Evolutionary conservation across 2,113 vertebrate species (phyloP).

Genomic region (Macrotus californicus): DNA sequence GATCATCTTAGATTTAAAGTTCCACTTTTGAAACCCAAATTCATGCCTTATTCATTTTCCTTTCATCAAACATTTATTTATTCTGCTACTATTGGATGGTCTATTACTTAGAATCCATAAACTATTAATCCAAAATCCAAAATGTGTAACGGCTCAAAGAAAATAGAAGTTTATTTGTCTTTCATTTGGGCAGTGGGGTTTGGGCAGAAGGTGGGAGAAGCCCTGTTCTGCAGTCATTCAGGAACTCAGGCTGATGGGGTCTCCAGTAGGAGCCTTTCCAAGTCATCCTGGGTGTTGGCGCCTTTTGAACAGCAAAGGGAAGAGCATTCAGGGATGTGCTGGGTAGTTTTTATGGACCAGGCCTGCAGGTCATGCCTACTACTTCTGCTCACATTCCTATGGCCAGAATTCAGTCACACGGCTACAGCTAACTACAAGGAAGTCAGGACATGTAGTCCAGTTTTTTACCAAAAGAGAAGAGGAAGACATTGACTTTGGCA

Average conservation of each 20-base stretch:
- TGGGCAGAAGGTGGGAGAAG: background rate
- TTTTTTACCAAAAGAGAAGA: background rate
- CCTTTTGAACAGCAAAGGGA: background rate
- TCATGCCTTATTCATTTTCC: background rate
- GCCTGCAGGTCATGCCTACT: background rate
- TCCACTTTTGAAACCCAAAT: background rate
- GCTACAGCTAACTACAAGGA: no score
- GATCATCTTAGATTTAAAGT: background rate
- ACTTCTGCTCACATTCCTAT: background rate
- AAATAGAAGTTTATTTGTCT: background rate
- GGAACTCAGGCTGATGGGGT: background rate
- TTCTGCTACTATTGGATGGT: background rate
- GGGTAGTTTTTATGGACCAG: background rate
- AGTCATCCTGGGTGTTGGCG: background rate
- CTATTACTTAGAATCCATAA: background rate
- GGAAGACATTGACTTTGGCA: background rate
- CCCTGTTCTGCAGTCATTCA: background rate
- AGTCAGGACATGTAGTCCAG: background rate
- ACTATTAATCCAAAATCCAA: background rate
- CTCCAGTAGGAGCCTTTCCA: background rate
- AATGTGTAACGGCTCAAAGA: background rate
- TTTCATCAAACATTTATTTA: background rate
- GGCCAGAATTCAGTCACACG: background rate
- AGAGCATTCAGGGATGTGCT: background rate
- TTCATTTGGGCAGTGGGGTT: background rate